Evolutionary conservation across 2,888 invertebrate genomes (phyloP).

Genomic region (Agonopterix heracliana): DNA sequence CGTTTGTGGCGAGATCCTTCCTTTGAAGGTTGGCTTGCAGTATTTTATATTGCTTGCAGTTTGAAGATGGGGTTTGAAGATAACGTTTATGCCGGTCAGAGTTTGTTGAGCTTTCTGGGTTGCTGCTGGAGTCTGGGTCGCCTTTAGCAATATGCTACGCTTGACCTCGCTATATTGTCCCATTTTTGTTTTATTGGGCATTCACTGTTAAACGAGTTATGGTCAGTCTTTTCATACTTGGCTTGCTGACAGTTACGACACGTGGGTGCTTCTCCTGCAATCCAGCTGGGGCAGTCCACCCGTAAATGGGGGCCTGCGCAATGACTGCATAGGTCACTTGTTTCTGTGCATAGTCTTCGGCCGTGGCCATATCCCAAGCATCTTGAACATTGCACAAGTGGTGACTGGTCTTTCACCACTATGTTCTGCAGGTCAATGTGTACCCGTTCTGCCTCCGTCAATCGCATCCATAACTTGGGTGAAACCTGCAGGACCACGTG

Average conservation of each 20-base stretch:
- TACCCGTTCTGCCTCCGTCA: slow-evolving; percentile 6
- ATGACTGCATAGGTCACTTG: slow-evolving; percentile 5
- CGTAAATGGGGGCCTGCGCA: slow-evolving; percentile 4
- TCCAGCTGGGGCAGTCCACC: neutral
- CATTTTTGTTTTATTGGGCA: slow-evolving; percentile 3
- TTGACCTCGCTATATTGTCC: neutral
- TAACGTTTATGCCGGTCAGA: too few species aligned
- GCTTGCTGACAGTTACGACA: slow-evolving; percentile 7
- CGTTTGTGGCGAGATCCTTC: slow-evolving; percentile 3
- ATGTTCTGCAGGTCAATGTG: slow-evolving; percentile 16
- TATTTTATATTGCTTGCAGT: neutral
- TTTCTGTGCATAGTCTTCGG: slow-evolving; percentile 1
- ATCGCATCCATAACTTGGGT: slow-evolving; percentile 6
- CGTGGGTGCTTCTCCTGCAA: neutral
- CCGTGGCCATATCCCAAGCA: too few species aligned
- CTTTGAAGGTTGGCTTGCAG: slow-evolving; percentile 7
- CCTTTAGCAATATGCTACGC: neutral
- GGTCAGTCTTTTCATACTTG: slow-evolving; percentile 3
- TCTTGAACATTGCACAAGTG: slow-evolving; percentile 13
- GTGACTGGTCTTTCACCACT: slow-evolving; percentile 14
- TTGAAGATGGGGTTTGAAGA: neutral
- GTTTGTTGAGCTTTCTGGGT: too few species aligned
- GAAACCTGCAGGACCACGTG: slow-evolving; percentile 1
- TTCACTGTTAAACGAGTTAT: slow-evolving; percentile 6
- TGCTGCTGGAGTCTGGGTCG: neutral